phyloP scores from a whole-genome alignment of 2,797 vertebrate species.

The Eulemur mongoz region DNA sequence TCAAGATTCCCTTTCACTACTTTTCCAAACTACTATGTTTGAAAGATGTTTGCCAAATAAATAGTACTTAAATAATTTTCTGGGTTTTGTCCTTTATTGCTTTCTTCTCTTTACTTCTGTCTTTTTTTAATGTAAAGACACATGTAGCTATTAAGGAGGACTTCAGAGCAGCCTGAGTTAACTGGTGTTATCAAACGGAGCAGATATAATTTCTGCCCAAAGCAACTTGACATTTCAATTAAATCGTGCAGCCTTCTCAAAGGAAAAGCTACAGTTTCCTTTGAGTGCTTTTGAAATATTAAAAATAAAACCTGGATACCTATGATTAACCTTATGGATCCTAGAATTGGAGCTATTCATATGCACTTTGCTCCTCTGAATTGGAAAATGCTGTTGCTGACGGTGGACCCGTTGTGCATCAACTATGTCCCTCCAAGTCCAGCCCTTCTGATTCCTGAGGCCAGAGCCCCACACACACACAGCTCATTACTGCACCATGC shows the following conservation, averaged over 20 bases:
- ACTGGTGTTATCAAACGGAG: not conserved
- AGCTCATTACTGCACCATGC: accelerated
- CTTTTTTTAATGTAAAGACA: not conserved
- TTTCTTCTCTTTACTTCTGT: not conserved
- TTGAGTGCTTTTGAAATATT: not conserved
- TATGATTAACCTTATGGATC: accelerated
- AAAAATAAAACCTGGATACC: not conserved
- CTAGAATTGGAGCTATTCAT: accelerated
- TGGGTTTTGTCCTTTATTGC: not conserved
- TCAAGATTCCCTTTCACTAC: not conserved
- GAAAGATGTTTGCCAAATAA: not conserved
- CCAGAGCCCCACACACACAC: too few species aligned
- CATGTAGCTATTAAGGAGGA: not conserved
- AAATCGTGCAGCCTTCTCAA: not conserved
- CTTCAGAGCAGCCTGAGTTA: not conserved
- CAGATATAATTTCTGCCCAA: slow-evolving; percentile 50
- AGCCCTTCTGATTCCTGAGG: not conserved
- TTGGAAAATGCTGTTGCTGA: accelerated
- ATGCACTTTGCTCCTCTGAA: accelerated
- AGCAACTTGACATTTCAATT: slow-evolving; percentile 58
- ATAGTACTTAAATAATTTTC: not conserved
- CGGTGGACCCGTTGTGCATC: accelerated
- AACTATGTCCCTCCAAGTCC: accelerated
- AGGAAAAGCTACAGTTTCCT: not conserved
- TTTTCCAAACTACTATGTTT: not conserved